phyloP scores from a whole-genome alignment of 2,797 vertebrate genomes.

The Carduelis carduelis region DNA sequence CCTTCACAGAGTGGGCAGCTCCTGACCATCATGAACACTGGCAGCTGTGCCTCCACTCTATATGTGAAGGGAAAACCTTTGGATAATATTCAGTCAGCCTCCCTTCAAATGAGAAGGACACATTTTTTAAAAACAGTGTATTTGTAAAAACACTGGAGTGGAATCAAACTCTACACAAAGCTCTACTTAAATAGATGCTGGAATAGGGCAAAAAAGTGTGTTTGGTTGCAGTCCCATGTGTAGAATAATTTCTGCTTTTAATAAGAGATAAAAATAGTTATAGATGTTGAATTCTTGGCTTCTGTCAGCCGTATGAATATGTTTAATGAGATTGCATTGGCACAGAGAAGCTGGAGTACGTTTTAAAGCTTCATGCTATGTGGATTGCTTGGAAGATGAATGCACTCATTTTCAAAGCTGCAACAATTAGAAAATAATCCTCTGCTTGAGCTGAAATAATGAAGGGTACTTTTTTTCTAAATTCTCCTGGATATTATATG shows the following conservation, averaged over 20 bases:
- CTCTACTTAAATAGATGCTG: neutral
- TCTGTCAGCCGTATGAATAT: neutral
- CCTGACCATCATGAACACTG: neutral
- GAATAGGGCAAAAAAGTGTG: neutral
- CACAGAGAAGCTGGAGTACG: neutral
- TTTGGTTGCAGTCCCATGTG: neutral
- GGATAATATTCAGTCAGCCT: neutral
- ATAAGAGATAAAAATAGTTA: conserved; percentile 6
- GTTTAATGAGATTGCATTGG: neutral
- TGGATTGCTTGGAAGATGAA: conserved; percentile 26
- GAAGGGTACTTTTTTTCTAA: neutral
- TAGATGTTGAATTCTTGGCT: neutral
- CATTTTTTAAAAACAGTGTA: neutral
- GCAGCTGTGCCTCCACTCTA: neutral
- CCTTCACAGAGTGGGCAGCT: neutral
- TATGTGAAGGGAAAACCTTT: neutral
- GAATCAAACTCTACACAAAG: neutral
- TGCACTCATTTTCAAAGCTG: conserved; percentile 18
- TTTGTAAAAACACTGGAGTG: neutral
- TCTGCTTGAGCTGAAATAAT: conserved; percentile 2
- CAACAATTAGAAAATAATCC: conserved; percentile 33
- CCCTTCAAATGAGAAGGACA: neutral
- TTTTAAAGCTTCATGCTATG: neutral
- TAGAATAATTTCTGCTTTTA: neutral
- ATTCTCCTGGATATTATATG: neutral